These are phyloP conservation scores for Lithosia quadra DNA, from an alignment of 2,888 invertebrate genomes.

Conservation along the genomic window DNA sequence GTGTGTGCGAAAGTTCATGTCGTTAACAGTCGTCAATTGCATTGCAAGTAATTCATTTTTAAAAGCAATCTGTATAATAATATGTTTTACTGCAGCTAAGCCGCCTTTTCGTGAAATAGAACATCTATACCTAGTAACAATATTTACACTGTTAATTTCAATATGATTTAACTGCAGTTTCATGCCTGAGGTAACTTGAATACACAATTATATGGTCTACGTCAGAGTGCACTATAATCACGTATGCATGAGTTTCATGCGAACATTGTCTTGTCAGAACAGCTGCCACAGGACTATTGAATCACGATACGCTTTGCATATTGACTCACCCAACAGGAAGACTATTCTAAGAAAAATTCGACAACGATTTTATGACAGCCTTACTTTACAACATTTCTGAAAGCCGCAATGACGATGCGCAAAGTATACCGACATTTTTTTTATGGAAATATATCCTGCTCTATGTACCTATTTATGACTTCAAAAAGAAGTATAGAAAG, in stretches of 20 bases:
- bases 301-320: constrained; percentile 48
- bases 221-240: constrained; percentile 28
- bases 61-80: too few relatives aligned
- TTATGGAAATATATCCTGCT: neutral
- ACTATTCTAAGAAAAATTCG: neutral
- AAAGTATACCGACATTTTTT: neutral
- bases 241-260: constrained; percentile 33
- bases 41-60: too few relatives aligned
- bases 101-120: too few relatives aligned
- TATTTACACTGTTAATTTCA: neutral
- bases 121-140: too few relatives aligned
- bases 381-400: neutral
- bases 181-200: neutral
- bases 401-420: neutral
- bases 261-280: constrained; percentile 16
- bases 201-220: neutral
- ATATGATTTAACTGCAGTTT: neutral
- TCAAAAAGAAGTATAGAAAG: too few relatives aligned
- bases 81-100: too few relatives aligned
- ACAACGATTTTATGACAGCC: neutral
- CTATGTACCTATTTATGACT: too few relatives aligned
- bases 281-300: constrained; percentile 35
- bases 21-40: too few relatives aligned
- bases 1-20: too few relatives aligned
- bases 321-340: constrained; percentile 34